These are phyloP conservation scores for Drosophila orena DNA, from an alignment of 1,140 invertebrate genomes.

Conservation along the genomic window DNA sequence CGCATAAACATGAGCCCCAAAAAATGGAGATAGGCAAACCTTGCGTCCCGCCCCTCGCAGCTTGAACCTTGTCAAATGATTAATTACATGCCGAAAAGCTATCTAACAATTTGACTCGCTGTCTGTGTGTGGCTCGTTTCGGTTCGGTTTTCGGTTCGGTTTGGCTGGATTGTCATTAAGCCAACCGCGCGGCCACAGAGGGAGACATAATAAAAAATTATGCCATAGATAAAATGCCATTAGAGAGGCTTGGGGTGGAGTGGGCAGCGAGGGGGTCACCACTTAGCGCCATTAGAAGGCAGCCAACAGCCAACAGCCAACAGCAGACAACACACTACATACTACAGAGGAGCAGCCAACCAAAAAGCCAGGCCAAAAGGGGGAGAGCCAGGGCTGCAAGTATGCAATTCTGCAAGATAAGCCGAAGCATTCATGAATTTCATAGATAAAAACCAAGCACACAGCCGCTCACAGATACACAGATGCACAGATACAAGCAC, in stretches of 20 bases:
- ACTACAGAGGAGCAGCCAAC: constrained; percentile 33
- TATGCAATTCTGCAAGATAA: constrained; percentile 82
- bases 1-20: constrained; percentile 54
- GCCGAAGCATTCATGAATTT: constrained; percentile 84
- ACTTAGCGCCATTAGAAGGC: constrained; percentile 81
- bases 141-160: constrained; percentile 9
- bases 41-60: constrained; percentile 9
- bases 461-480: constrained; percentile 12
- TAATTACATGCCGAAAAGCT: constrained; percentile 83
- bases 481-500: constrained; percentile 14
- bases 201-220: constrained; percentile 80
- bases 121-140: constrained; percentile 35
- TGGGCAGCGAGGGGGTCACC: constrained; percentile 45
- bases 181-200: constrained; percentile 49
- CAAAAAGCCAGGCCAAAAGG: constrained; percentile 40
- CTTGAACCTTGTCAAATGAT: constrained; percentile 70
- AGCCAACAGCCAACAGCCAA: constrained; percentile 45
- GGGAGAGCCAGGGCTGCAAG: constrained; percentile 59
- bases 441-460: constrained; percentile 74
- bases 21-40: constrained; percentile 20
- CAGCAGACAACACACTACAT: neutral
- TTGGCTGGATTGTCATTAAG: constrained; percentile 73
- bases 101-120: constrained; percentile 80
- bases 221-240: constrained; percentile 83
- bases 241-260: constrained; percentile 43